Percentiles rank a stretch among this genome's conserved stretches.
Conservation (phyloP, 2,113 vertebrate genomes). For the Euleptes europaea region DNA sequence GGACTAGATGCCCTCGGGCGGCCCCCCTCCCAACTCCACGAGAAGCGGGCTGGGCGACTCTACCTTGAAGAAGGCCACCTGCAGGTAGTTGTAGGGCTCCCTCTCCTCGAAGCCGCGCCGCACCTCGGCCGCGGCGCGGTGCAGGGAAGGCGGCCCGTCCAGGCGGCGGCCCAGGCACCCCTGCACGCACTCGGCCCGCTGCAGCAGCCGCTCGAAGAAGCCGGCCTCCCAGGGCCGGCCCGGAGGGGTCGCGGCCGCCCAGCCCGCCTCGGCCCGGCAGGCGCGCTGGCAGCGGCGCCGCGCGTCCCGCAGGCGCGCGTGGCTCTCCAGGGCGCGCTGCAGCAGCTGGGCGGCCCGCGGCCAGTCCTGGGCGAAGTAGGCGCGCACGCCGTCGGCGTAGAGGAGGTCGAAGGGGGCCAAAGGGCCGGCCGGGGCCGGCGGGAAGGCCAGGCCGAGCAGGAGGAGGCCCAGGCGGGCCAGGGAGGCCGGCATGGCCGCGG, state of each 20-base stretch:
- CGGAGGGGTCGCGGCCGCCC: conserved; percentile 28
- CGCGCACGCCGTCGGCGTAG: conserved; percentile 87
- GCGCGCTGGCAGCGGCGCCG: conserved; percentile 49
- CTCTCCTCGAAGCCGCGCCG: conserved; percentile 84
- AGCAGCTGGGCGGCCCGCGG: conserved; percentile 82
- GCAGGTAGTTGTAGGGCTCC: conserved; percentile 94
- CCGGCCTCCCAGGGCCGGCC: conserved; percentile 77
- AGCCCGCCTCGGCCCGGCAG: conserved; percentile 40
- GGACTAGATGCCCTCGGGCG: too few species aligned
- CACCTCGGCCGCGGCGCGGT: conserved; percentile 80
- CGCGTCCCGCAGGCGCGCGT: conserved; percentile 71
- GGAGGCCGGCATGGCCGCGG: not conserved
- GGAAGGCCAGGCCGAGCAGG: not conserved
- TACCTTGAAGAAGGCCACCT: conserved; percentile 94
- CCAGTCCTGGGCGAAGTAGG: conserved; percentile 87
- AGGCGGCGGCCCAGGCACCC: conserved; percentile 78
- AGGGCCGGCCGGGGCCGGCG: not conserved
- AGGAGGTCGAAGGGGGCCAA: conserved; percentile 80
- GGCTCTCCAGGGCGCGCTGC: conserved; percentile 82
- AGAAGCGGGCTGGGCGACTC: too few species aligned
- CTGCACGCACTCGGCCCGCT: conserved; percentile 85
- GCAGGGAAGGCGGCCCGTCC: conserved; percentile 72
- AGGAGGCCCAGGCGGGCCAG: not conserved
- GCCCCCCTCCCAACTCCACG: too few species aligned
- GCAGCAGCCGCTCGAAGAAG: conserved; percentile 79